phyloP scores from a whole-genome alignment of 1,140 invertebrate genomes.

The Elymnias hypermnestra region DNA sequence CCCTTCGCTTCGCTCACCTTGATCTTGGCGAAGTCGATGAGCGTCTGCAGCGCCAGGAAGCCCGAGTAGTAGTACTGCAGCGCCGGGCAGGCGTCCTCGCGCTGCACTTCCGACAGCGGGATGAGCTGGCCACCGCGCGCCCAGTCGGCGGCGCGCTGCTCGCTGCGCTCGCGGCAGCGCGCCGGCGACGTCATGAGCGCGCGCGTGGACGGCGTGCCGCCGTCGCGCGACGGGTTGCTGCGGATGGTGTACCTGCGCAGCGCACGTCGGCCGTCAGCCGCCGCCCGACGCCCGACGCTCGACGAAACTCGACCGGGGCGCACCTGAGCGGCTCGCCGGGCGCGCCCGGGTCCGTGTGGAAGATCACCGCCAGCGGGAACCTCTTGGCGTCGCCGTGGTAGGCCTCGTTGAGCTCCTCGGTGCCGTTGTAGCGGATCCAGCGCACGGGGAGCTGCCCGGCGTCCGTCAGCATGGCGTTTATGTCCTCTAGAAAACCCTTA shows the following conservation, averaged over 20 bases:
- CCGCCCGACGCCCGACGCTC: no score
- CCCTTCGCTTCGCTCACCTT: no score
- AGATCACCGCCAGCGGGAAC: constrained; percentile 83
- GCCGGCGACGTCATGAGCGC: constrained; percentile 80
- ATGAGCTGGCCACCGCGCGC: constrained; percentile 79
- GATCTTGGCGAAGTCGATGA: constrained; percentile 85
- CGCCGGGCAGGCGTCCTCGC: constrained; percentile 79
- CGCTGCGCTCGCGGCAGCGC: constrained; percentile 80
- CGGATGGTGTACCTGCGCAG: constrained; percentile 80
- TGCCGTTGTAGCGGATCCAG: constrained; percentile 80
- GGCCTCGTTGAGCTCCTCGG: constrained; percentile 81
- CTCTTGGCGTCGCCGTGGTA: constrained; percentile 81
- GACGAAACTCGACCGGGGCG: no score
- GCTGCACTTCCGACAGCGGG: constrained; percentile 77
- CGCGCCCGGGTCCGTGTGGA: constrained; percentile 69
- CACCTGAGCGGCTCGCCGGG: constrained; percentile 78
- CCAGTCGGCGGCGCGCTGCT: constrained; percentile 73
- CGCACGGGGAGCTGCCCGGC: constrained; percentile 77
- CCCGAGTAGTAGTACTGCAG: constrained; percentile 86
- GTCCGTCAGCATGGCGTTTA: constrained; percentile 76
- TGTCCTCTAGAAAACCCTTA: constrained; percentile 80
- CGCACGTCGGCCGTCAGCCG: no score
- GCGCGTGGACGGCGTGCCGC: constrained; percentile 79
- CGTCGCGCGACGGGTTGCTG: constrained; percentile 80
- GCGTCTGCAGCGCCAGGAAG: constrained; percentile 83